A percentile compares a stretch with the other conserved stretches of the same genome.
Conservation (phyloP, 2,888 invertebrate species). For the Caradrina kadenii region DNA sequence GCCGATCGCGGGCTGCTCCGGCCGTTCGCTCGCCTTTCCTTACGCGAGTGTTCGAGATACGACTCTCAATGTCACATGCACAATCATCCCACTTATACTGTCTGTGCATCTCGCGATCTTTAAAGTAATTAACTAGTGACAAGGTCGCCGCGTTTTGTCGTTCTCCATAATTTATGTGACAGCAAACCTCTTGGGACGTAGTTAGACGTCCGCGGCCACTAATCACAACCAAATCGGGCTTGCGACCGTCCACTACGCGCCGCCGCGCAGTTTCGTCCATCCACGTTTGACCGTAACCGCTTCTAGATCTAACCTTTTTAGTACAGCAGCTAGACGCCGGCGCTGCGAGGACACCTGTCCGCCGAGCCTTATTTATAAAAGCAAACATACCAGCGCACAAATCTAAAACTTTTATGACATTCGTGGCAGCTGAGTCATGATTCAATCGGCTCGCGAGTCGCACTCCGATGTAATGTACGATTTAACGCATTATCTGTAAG, state of each 20-base stretch:
- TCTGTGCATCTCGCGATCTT: constrained; percentile 56
- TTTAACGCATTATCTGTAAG: constrained; percentile 67
- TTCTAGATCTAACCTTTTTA: constrained; percentile 74
- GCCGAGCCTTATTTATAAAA: constrained; percentile 71
- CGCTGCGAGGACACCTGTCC: constrained; percentile 75
- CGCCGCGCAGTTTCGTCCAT: constrained; percentile 52
- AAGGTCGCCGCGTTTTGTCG: constrained; percentile 73
- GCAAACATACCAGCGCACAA: constrained; percentile 61
- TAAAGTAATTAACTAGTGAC: constrained; percentile 76
- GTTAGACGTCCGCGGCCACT: constrained; percentile 51
- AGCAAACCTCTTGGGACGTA: constrained; percentile 57
- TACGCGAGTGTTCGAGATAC: constrained; percentile 42
- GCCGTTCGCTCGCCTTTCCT: constrained; percentile 60
- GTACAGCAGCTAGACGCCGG: constrained; percentile 74
- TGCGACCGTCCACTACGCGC: constrained; percentile 43
- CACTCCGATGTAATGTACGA: constrained; percentile 57
- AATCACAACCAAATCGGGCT: constrained; percentile 62
- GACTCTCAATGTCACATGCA: constrained; percentile 46
- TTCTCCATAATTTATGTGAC: constrained; percentile 57
- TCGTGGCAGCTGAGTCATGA: constrained; percentile 69
- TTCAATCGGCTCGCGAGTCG: constrained; percentile 51
- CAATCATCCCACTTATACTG: constrained; percentile 30
- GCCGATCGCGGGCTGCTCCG: constrained; percentile 59
- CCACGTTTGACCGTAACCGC: constrained; percentile 57
- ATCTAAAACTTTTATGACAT: constrained; percentile 71